Percentiles rank a stretch among this genome's conserved stretches.
phyloP scores from a whole-genome alignment of 2,797 vertebrate species.

The Spinibarbus caldwelli region DNA sequence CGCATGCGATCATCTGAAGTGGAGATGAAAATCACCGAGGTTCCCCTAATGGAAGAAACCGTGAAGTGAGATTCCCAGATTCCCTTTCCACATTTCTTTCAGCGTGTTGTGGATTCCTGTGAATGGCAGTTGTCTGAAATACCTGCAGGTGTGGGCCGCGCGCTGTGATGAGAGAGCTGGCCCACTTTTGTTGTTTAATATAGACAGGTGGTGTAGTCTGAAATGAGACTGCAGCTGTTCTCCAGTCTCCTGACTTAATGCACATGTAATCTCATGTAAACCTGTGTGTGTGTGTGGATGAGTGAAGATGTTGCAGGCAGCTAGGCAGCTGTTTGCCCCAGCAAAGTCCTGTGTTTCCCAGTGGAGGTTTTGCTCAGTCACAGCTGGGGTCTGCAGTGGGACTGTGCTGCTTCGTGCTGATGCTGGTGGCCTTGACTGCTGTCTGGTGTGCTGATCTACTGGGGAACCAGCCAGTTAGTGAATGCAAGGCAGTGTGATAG shows the following conservation, averaged over 20 bases:
- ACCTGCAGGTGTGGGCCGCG: constrained; percentile 13
- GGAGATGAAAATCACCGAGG: not conserved
- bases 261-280: constrained; percentile 4
- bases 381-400: constrained; percentile 70
- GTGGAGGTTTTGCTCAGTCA: constrained; percentile 61
- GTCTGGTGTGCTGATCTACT: too few species aligned
- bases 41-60: not conserved
- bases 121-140: constrained; percentile 34
- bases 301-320: constrained; percentile 53
- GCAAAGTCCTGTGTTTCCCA: constrained; percentile 69
- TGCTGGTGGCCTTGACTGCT: too few species aligned
- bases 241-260: constrained; percentile 55
- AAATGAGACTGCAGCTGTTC: constrained; percentile 64
- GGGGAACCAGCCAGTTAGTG: not conserved
- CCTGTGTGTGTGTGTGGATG: not conserved
- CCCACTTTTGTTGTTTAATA: constrained; percentile 45
- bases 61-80: not conserved
- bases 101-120: not conserved
- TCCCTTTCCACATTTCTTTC: not conserved
- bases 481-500: not conserved
- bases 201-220: constrained; percentile 32
- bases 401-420: not conserved
- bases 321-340: constrained; percentile 64
- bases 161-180: constrained; percentile 13
- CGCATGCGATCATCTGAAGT: not conserved